A percentile compares a stretch with the other conserved stretches of the same genome.
Conservation (phyloP, 2,113 vertebrate species). For the Lepus americanus region DNA sequence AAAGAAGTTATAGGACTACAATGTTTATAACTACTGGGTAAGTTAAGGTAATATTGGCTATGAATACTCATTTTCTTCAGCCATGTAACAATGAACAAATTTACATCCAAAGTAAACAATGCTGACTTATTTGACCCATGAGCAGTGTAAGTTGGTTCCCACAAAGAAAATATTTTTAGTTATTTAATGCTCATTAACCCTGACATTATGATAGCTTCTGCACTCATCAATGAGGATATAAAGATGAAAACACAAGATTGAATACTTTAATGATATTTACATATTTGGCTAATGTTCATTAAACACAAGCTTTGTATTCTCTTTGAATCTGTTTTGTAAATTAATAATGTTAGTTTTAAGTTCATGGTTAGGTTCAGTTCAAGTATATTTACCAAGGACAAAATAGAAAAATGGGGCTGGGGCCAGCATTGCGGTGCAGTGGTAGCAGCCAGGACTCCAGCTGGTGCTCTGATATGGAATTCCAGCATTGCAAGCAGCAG, state of each 20-base stretch:
- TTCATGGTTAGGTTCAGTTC: conserved; percentile 6
- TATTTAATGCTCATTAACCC: neutral
- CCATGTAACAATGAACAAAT: no score
- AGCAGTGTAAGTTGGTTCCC: neutral
- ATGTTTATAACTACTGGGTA: no score
- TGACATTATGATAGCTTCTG: neutral
- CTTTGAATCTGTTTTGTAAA: conserved; percentile 15
- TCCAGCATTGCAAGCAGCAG: no score
- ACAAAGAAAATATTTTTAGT: conserved; percentile 9
- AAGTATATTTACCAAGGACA: conserved; percentile 12
- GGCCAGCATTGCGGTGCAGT: neutral
- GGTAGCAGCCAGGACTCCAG: no score
- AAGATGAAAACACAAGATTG: conserved; percentile 14
- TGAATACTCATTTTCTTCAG: no score
- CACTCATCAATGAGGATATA: neutral
- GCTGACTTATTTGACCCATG: no score
- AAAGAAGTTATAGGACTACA: no score
- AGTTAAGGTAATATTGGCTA: no score
- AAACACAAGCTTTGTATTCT: conserved; percentile 43
- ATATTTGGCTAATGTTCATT: conserved; percentile 2
- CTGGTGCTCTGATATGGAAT: no score
- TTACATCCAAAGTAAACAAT: no score
- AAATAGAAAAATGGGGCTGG: conserved; percentile 19
- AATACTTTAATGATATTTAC: conserved; percentile 1
- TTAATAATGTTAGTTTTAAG: conserved; percentile 41